Evolutionary conservation across 1,140 invertebrate genomes (phyloP).

Genomic region (Belonocnema kinseyi): DNA sequence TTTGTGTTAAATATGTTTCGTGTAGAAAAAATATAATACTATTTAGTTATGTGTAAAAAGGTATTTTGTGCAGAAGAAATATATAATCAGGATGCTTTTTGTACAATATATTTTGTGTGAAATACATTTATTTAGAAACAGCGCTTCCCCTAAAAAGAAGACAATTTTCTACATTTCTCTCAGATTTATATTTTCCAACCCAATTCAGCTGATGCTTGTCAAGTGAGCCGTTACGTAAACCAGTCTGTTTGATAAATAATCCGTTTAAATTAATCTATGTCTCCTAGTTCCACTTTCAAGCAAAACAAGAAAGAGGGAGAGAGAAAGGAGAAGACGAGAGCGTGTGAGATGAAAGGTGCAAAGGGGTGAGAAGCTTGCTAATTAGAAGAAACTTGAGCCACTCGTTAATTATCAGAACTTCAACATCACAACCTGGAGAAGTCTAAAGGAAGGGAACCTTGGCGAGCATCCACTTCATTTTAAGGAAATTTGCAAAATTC

Average conservation of each 20-base stretch:
- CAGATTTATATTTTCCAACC: no score
- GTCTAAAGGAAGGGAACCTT: not conserved
- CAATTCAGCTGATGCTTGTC: not conserved
- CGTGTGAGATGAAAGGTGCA: no score
- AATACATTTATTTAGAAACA: no score
- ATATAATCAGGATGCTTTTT: no score
- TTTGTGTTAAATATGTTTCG: no score
- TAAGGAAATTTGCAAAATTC: not conserved
- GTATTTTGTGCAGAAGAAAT: no score
- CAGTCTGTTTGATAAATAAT: slow-evolving; percentile 8
- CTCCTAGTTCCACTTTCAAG: not conserved
- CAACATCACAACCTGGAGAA: not conserved
- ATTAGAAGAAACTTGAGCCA: slow-evolving; percentile 22
- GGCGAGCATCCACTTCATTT: not conserved
- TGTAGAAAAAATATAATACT: no score
- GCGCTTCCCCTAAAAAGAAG: no score
- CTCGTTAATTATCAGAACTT: slow-evolving; percentile 26
- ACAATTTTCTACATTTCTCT: no score
- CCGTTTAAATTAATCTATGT: slow-evolving; percentile 24
- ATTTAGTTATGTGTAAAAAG: no score
- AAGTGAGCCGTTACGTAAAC: not conserved
- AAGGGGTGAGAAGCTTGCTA: slow-evolving; percentile 8
- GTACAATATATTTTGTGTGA: no score
- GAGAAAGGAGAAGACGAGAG: not conserved
- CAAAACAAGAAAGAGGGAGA: not conserved